A percentile compares a stretch with the other conserved stretches of the same genome.
These are phyloP conservation scores for Prunella fulvescens DNA, from an alignment of 2,113 vertebrate species.

Conservation along the genomic window DNA sequence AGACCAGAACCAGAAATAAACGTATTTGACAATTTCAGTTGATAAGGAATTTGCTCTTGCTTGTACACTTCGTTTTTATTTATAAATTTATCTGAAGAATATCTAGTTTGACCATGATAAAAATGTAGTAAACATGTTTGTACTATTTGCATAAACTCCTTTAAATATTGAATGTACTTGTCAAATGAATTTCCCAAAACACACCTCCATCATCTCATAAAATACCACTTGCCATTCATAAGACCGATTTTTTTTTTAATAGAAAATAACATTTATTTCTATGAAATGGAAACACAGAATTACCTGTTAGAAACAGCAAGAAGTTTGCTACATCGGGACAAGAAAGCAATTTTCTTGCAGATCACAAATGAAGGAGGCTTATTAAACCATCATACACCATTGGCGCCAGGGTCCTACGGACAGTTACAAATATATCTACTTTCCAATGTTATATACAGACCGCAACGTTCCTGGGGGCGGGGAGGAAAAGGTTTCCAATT, in stretches of 20 bases:
- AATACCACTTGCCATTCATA: slow-evolving; percentile 47
- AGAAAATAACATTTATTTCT: slow-evolving; percentile 99
- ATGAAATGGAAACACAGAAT: slow-evolving; percentile 86
- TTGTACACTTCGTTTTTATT: neutral
- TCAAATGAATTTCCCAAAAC: neutral
- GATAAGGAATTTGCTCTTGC: neutral
- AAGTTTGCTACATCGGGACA: slow-evolving; percentile 74
- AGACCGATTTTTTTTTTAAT: slow-evolving; percentile 51
- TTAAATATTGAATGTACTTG: neutral
- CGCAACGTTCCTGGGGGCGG: neutral
- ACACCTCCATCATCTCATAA: neutral
- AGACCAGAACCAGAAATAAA: neutral
- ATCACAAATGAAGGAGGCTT: slow-evolving; percentile 72
- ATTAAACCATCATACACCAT: slow-evolving; percentile 39
- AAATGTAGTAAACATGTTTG: slow-evolving; percentile 25
- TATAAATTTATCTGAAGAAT: neutral
- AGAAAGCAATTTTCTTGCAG: slow-evolving; percentile 75
- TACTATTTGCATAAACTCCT: neutral
- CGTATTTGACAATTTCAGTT: neutral
- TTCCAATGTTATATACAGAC: slow-evolving; percentile 76
- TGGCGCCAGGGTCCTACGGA: slow-evolving; percentile 57
- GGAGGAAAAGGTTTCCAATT: slow-evolving; percentile 50
- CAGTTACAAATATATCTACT: slow-evolving; percentile 78
- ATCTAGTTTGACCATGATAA: neutral
- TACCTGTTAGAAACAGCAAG: slow-evolving; percentile 74